A percentile compares a stretch with the other conserved stretches of the same genome.
Evolutionary conservation across 2,113 vertebrate genomes (phyloP).

Genomic region (Colaptes auratus): DNA sequence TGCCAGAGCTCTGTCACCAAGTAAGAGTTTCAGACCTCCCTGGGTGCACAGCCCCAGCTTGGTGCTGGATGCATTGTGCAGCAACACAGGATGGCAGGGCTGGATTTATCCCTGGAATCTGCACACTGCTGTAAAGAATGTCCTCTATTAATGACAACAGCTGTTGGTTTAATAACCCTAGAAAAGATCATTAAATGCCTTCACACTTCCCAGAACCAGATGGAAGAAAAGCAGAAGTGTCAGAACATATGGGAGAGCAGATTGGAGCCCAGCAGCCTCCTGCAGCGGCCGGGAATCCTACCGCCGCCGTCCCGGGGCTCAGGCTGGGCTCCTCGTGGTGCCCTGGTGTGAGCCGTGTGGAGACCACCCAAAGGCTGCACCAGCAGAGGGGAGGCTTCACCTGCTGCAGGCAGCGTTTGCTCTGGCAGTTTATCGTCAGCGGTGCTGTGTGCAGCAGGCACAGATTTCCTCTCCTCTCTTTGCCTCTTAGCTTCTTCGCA

Average conservation of each 20-base stretch:
- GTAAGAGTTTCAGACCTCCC: conserved; percentile 11
- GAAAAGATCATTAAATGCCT: conserved; percentile 81
- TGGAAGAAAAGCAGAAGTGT: conserved; percentile 74
- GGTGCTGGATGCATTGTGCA: conserved; percentile 40
- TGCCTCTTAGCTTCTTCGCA: neutral
- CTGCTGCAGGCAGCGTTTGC: neutral
- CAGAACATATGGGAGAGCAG: conserved; percentile 78
- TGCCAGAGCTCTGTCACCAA: conserved; percentile 25
- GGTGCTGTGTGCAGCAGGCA: neutral
- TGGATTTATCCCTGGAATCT: conserved; percentile 69
- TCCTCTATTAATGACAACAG: conserved; percentile 85
- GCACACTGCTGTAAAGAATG: conserved; percentile 68
- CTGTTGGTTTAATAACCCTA: conserved; percentile 83
- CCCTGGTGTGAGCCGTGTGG: neutral
- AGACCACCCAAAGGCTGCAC: neutral
- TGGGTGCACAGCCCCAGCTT: conserved; percentile 36
- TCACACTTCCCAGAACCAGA: conserved; percentile 79
- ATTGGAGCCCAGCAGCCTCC: conserved; percentile 60
- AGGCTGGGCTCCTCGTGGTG: neutral
- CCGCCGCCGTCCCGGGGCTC: neutral
- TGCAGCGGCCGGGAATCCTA: neutral
- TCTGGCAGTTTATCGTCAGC: neutral
- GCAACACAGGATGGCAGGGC: conserved; percentile 19
- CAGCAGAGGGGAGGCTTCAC: neutral
- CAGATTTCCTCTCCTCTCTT: neutral